phyloP scores from a whole-genome alignment of 2,797 vertebrate genomes.

The Hylomyscus alleni region DNA sequence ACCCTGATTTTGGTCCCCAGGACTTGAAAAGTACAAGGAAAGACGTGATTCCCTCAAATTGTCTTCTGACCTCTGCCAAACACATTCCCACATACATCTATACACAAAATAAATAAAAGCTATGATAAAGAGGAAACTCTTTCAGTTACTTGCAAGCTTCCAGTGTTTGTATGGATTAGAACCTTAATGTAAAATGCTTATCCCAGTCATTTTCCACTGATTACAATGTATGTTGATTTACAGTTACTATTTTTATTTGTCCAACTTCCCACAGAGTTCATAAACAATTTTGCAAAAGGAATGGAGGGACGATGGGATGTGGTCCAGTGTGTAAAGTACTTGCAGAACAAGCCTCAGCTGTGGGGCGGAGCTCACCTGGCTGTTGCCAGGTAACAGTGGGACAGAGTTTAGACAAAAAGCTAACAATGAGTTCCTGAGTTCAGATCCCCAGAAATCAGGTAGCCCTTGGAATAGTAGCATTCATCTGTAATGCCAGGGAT shows the following conservation, averaged over 20 bases:
- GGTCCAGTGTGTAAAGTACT: background rate
- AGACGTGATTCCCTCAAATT: background rate
- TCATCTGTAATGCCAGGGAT: background rate
- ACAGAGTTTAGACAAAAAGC: no score
- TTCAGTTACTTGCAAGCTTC: background rate
- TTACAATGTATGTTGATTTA: slow-evolving; percentile 10
- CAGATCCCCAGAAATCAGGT: background rate
- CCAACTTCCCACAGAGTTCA: background rate
- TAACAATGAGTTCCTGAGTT: background rate
- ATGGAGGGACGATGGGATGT: background rate
- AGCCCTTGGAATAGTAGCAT: background rate
- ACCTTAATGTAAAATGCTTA: slow-evolving; percentile 39
- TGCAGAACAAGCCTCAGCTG: no score
- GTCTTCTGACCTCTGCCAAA: background rate
- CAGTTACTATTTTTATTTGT: slow-evolving; percentile 4
- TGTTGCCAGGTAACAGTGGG: no score
- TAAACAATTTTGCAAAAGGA: background rate
- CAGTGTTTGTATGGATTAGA: background rate
- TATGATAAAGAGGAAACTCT: background rate
- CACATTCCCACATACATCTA: background rate
- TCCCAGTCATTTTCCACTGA: background rate
- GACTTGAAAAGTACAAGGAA: background rate
- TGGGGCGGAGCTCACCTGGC: no score
- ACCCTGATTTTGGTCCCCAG: background rate
- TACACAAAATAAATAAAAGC: background rate